Base-by-base conservation (phyloP, 2,888 invertebrate genomes). In the Caenorhabditis doughertyi region DNA sequence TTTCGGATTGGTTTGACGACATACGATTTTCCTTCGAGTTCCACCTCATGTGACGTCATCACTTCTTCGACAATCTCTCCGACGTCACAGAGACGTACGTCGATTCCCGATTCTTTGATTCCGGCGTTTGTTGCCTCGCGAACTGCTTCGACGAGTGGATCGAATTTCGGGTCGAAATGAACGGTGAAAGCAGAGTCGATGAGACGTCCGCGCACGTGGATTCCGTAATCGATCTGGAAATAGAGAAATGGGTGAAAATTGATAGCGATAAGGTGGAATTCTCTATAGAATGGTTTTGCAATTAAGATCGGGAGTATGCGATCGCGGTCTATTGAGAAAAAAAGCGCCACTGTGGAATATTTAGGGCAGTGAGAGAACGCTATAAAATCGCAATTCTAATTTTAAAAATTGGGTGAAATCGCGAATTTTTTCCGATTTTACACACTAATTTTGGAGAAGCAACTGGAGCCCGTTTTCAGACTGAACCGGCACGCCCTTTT, bases 181-280 rank as follows among this genome's bases (percentile, higher is more conserved):
- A 98, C 93, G 2, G 99, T 99, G 93, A 98, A 99, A 23, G 99
- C 99, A 93, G 98, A 99, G 93, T 99, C 99, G 85, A 99, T 98
- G 86, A 99, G 98, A 74, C 97, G 95, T 55, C 91, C 91, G 65
- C 91, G 89, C 29, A 91, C 90, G 65, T 91, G 91, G 21, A 89
- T 87, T 73, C 91, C 91, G 79, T 90, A 91, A 71, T 91, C 91
- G 70, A 91, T 91, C 87, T 62, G 44, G 13, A 89, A 70, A 25
- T 32, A 9, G 23, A 1, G 29, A 39, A 16, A 39, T 32, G 32
- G n/a, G n/a, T n/a, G 18, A 47, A 29, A 67, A 51, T 35, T 32
- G 53, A 21, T 13, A 27, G 16, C 23, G 13, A 16, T 58, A n/a
- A 35, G n/a, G 4, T 32, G 32, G 56, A 21, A 23, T 51, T 51